Evolutionary conservation across 2,888 invertebrate genomes (phyloP).

Genomic region (Aphrophora alni): DNA sequence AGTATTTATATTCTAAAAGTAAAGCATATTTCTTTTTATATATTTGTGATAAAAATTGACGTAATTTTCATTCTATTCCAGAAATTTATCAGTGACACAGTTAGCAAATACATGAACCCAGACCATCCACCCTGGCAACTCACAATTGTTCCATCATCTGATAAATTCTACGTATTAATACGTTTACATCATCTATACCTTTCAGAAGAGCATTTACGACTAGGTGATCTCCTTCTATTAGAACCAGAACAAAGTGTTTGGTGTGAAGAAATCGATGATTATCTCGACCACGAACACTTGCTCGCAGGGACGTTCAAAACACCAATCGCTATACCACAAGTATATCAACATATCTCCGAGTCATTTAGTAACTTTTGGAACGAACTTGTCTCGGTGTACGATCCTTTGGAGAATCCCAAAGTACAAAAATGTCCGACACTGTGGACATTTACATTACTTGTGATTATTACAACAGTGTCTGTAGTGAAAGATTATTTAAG

Average conservation of each 20-base stretch:
- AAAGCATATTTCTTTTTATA: too few species aligned
- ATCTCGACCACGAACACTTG: conserved; percentile 34
- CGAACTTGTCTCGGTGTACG: conserved; percentile 78
- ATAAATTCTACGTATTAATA: conserved; percentile 71
- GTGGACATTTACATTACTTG: conserved; percentile 54
- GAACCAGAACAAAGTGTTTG: conserved; percentile 30
- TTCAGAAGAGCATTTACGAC: conserved; percentile 73
- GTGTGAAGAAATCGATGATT: conserved; percentile 30
- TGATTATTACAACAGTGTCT: conserved; percentile 69
- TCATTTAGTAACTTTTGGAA: conserved; percentile 79
- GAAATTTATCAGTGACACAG: conserved; percentile 79
- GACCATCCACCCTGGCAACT: conserved; percentile 84
- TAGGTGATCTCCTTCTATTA: conserved; percentile 71
- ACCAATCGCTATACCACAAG: conserved; percentile 67
- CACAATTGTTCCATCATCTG: conserved; percentile 69
- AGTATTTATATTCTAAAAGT: too few species aligned
- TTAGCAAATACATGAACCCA: conserved; percentile 75
- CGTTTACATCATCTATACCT: conserved; percentile 79
- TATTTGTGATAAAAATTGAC: too few species aligned
- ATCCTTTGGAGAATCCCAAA: conserved; percentile 74
- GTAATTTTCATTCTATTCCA: conserved; percentile 53
- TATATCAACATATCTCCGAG: conserved; percentile 71
- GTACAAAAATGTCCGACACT: conserved; percentile 43
- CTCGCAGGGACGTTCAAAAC: conserved; percentile 61
- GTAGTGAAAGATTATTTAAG: conserved; percentile 67